These are phyloP conservation scores for Mactra quadrangularis DNA, from an alignment of 1,140 invertebrate genomes.

Conservation along the genomic window DNA sequence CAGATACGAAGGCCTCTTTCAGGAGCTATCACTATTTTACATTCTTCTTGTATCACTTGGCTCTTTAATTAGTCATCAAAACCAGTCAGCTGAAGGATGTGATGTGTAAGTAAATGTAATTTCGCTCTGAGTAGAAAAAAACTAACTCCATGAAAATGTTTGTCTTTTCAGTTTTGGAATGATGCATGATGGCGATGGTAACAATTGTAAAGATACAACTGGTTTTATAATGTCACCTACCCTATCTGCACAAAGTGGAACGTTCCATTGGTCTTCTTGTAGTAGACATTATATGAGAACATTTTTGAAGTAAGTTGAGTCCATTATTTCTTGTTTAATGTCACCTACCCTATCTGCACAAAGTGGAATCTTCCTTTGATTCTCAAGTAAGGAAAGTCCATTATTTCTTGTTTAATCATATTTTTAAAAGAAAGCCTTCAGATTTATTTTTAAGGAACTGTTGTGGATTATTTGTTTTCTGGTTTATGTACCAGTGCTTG, in stretches of 20 bases:
- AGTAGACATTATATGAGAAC: slow-evolving; percentile 87
- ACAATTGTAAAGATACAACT: slow-evolving; percentile 89
- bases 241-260: slow-evolving; percentile 71
- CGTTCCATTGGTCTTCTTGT: slow-evolving; percentile 90
- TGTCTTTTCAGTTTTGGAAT: slow-evolving; percentile 92
- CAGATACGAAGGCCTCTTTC: no score
- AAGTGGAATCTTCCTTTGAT: slow-evolving; percentile 87
- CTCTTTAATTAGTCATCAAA: no score
- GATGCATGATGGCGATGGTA: slow-evolving; percentile 93
- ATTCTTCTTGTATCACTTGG: no score
- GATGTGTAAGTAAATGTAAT: neutral
- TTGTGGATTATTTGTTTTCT: no score
- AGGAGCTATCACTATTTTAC: no score
- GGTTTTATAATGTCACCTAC: slow-evolving; percentile 86
- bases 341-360: slow-evolving; percentile 69
- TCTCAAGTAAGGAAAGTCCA: slow-evolving; percentile 92
- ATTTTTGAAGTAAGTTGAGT: slow-evolving; percentile 74
- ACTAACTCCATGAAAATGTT: neutral
- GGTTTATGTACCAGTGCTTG: no score
- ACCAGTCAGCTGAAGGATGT: no score
- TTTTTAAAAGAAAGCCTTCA: neutral
- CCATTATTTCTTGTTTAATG: slow-evolving; percentile 82
- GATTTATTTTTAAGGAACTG: no score
- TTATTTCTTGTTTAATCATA: slow-evolving; percentile 86
- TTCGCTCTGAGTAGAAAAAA: neutral